A percentile compares a stretch with the other conserved stretches of the same genome.
phyloP scores from a whole-genome alignment of 2,797 vertebrate species.

The Squalus acanthias region DNA sequence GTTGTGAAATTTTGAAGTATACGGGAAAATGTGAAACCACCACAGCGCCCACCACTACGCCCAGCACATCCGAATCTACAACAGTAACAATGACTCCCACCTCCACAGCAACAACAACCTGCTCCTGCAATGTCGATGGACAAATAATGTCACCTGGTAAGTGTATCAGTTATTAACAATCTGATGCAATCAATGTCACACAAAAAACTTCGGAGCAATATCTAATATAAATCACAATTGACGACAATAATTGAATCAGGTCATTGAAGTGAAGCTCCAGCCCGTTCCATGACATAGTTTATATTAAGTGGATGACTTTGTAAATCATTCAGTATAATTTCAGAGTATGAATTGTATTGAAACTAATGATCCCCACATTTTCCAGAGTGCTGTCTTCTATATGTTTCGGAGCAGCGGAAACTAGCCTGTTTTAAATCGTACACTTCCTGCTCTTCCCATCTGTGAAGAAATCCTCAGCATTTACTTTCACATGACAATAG shows the following conservation, averaged over 20 bases:
- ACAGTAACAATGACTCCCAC: rapidly evolving
- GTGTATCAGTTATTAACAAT: conserved; percentile 35
- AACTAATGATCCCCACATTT: background rate
- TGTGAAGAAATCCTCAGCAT: background rate
- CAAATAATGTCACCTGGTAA: conserved; percentile 55
- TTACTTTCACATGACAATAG: background rate
- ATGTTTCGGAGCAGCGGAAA: rapidly evolving
- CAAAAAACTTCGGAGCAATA: background rate
- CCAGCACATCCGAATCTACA: background rate
- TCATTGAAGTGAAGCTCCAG: too few species aligned
- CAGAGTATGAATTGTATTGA: background rate
- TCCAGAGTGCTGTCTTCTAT: background rate
- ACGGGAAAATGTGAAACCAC: rapidly evolving
- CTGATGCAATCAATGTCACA: background rate
- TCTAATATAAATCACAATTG: background rate
- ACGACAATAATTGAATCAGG: too few species aligned
- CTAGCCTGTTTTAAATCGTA: background rate
- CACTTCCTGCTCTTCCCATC: background rate
- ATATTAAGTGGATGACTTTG: background rate
- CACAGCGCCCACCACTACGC: rapidly evolving
- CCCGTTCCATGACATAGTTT: background rate
- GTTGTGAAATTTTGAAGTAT: background rate
- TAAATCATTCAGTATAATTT: too few species aligned
- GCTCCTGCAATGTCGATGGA: conserved; percentile 49
- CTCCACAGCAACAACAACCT: conserved; percentile 33